phyloP scores from a whole-genome alignment of 2,888 invertebrate species.

The Gymnosoma rotundatum region DNA sequence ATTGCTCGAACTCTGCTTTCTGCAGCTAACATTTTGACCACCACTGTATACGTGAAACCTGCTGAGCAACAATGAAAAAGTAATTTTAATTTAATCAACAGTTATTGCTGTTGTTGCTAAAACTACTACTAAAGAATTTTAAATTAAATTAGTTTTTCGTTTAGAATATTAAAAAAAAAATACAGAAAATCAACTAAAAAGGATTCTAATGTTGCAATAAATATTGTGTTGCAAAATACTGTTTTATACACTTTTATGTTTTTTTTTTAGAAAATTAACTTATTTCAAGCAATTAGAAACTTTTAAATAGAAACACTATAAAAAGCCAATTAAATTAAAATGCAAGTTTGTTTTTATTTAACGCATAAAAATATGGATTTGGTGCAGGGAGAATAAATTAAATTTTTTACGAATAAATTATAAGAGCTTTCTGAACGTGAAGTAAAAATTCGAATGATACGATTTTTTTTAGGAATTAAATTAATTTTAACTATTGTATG shows the following conservation, averaged over 20 bases:
- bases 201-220: slow-evolving; percentile 39
- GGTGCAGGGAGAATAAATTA: too few species aligned
- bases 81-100: slow-evolving; percentile 59
- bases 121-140: slow-evolving; percentile 23
- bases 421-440: too few species aligned
- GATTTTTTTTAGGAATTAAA: too few species aligned
- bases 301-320: slow-evolving; percentile 10
- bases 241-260: slow-evolving; percentile 1
- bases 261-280: slow-evolving; percentile 7
- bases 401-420: too few species aligned
- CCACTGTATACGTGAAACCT: slow-evolving; percentile 2
- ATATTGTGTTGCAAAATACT: slow-evolving; percentile 16
- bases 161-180: slow-evolving; percentile 19
- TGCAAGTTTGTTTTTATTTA: background rate
- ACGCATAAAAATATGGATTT: too few species aligned
- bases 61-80: slow-evolving; percentile 20
- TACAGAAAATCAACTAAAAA: slow-evolving; percentile 16
- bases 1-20: too few species aligned
- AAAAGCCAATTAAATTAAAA: slow-evolving; percentile 28
- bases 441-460: too few species aligned
- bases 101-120: slow-evolving; percentile 16
- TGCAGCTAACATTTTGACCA: background rate
- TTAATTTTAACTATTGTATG: too few species aligned
- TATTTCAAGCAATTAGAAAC: slow-evolving; percentile 20
- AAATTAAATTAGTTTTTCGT: slow-evolving; percentile 60